These are phyloP conservation scores for Drosophila pachea DNA, from an alignment of 1,140 invertebrate species.

Conservation along the genomic window DNA sequence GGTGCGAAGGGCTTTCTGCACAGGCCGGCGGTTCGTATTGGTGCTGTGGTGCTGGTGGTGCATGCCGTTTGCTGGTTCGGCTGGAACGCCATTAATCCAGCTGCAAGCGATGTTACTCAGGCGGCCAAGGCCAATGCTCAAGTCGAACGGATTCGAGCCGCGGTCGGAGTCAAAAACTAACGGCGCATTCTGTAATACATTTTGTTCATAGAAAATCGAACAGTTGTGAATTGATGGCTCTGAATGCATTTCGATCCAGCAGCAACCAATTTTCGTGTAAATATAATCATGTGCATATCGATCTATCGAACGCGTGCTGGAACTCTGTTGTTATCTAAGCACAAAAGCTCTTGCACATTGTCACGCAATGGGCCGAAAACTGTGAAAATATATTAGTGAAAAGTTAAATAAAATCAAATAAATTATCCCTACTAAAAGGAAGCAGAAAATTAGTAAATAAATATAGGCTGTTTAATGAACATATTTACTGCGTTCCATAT, in stretches of 20 bases:
- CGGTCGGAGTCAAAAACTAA: constrained; percentile 34
- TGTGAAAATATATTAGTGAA: not conserved
- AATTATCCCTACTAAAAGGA: not conserved
- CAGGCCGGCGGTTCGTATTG: constrained; percentile 55
- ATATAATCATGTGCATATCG: no score
- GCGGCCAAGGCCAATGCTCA: constrained; percentile 21
- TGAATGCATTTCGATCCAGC: not conserved
- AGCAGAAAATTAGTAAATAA: not conserved
- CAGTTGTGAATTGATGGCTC: not conserved
- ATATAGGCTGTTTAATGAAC: not conserved
- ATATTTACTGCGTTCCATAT: no score
- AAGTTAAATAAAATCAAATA: not conserved
- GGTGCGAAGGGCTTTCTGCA: constrained; percentile 26
- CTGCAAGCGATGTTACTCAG: constrained; percentile 20
- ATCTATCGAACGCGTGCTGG: no score
- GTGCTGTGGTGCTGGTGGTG: constrained; percentile 55
- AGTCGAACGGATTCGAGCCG: constrained; percentile 46
- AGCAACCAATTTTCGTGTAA: not conserved
- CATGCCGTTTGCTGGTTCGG: constrained; percentile 58
- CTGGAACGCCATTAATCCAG: constrained; percentile 48
- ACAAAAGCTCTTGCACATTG: no score
- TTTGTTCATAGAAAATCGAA: not conserved
- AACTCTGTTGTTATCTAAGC: no score
- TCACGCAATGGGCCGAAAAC: no score
- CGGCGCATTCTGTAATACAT: not conserved